These are phyloP conservation scores for Leucoma salicis DNA, from an alignment of 2,888 invertebrate genomes.

Conservation along the genomic window DNA sequence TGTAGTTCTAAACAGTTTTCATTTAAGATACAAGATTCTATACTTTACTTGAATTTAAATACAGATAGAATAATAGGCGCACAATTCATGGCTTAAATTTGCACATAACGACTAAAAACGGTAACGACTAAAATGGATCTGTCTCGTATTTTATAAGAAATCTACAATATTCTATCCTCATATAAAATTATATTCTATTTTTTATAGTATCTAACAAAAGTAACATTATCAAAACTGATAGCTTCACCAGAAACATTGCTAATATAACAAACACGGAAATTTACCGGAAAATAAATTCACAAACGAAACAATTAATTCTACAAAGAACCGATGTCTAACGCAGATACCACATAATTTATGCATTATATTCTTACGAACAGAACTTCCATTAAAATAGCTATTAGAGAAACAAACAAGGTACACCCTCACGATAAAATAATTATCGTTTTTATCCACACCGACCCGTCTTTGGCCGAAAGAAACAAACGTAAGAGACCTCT, in stretches of 20 bases:
- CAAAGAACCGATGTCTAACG: conserved; percentile 40
- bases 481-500: conserved; percentile 45
- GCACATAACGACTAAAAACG: no score
- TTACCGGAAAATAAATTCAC: conserved; percentile 10
- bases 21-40: no score
- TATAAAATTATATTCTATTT: no score
- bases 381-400: conserved; percentile 76
- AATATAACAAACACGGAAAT: neutral
- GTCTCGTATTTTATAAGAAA: no score
- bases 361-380: conserved; percentile 53
- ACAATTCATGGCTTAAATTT: no score
- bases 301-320: conserved; percentile 24
- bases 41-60: no score
- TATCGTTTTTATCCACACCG: conserved; percentile 74
- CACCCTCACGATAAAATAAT: conserved; percentile 77
- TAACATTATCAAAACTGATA: no score
- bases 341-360: conserved; percentile 66
- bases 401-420: conserved; percentile 81
- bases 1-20: no score
- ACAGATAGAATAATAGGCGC: no score
- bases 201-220: no score
- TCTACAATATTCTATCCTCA: no score
- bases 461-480: conserved; percentile 33
- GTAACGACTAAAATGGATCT: no score
- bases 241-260: neutral